Evolutionary conservation across 2,113 vertebrate species (phyloP).

Genomic region (Maccullochella peelii): DNA sequence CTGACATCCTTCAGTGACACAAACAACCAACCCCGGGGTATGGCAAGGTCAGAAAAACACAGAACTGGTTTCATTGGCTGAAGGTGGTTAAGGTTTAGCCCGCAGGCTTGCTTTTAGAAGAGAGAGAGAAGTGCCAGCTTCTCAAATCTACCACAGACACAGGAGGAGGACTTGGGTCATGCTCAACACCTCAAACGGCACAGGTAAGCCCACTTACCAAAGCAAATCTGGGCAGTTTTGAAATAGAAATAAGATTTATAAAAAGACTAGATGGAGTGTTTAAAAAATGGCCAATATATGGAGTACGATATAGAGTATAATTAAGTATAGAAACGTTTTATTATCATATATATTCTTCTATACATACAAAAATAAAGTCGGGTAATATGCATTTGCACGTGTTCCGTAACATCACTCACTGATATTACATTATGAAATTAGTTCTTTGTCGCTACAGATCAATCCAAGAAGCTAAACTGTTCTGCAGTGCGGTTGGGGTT

Average conservation of each 20-base stretch:
- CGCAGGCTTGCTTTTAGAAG: slow-evolving; percentile 28
- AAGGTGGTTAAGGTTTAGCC: background rate
- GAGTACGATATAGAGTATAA: no score
- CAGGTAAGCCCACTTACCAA: slow-evolving; percentile 56
- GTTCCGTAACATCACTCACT: background rate
- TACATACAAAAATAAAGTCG: background rate
- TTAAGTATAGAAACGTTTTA: background rate
- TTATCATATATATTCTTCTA: no score
- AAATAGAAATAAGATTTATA: background rate
- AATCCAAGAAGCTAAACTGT: background rate
- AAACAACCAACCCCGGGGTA: slow-evolving; percentile 6
- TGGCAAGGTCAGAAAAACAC: slow-evolving; percentile 50
- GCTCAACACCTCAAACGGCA: slow-evolving; percentile 8
- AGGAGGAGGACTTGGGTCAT: slow-evolving; percentile 12
- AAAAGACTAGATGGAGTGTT: no score
- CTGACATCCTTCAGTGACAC: background rate
- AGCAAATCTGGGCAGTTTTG: background rate
- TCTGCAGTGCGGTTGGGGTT: background rate
- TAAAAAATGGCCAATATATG: background rate
- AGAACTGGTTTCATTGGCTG: slow-evolving; percentile 56
- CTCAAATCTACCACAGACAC: background rate
- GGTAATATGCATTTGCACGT: background rate
- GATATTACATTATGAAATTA: background rate
- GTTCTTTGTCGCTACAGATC: background rate
- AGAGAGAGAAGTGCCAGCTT: background rate